Evolutionary conservation across 2,888 invertebrate genomes (phyloP).

Genomic region (Drosophila atripex): DNA sequence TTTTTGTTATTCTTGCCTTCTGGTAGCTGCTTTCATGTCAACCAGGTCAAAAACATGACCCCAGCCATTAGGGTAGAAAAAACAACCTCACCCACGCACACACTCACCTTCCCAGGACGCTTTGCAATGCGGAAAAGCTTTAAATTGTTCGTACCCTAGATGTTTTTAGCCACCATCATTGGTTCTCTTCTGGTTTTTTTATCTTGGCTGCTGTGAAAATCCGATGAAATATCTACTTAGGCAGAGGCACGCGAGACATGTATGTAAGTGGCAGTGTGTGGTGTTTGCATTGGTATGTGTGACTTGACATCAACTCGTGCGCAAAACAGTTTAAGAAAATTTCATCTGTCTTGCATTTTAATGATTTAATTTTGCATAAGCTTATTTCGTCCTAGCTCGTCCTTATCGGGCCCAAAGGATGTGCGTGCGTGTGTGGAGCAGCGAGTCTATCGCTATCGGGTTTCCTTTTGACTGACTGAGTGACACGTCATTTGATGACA

Average conservation of each 20-base stretch:
- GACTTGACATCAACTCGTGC: constrained; percentile 62
- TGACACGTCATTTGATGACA: constrained; percentile 67
- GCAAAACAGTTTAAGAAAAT: constrained; percentile 62
- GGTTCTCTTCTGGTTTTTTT: constrained; percentile 45
- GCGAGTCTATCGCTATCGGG: constrained; percentile 26
- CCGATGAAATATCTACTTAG: constrained; percentile 63
- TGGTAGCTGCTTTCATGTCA: constrained; percentile 43
- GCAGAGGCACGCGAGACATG: constrained; percentile 50
- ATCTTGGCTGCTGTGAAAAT: constrained; percentile 51
- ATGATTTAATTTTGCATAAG: constrained; percentile 76
- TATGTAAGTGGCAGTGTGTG: constrained; percentile 16
- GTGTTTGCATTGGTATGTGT: constrained; percentile 40
- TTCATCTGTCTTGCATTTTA: constrained; percentile 72
- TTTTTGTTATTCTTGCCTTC: constrained; percentile 21
- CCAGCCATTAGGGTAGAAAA: constrained; percentile 24
- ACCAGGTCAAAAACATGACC: constrained; percentile 44
- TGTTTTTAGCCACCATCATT: constrained; percentile 19
- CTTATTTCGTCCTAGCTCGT: constrained; percentile 41
- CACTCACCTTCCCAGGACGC: not conserved
- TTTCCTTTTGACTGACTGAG: constrained; percentile 35
- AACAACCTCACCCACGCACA: not conserved
- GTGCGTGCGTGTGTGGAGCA: constrained; percentile 7
- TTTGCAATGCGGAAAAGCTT: constrained; percentile 45
- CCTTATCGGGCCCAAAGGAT: constrained; percentile 12
- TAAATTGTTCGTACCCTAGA: constrained; percentile 52